Base-by-base conservation (phyloP, 2,888 invertebrate genomes). In the Helicoverpa assulta region DNA sequence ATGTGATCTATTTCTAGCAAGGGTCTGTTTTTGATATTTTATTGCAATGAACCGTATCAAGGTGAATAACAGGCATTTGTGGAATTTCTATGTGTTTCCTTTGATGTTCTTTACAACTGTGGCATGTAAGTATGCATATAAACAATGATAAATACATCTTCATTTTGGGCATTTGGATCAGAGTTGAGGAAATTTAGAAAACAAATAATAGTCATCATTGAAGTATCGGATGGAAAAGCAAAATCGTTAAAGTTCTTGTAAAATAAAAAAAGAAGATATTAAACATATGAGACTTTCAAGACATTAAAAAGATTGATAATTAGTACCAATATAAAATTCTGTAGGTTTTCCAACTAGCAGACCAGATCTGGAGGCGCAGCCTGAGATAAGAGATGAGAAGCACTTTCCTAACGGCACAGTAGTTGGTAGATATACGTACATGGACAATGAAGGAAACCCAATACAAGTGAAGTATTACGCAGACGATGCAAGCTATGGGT, bases 331-430 rank as follows among this genome's bases (percentile, higher is more conserved):
- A 0, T 43, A 37, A 40, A 12, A 50, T 47, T 64, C 16, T 7
- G 51, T 70, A 94, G 93, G 91, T 78, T 86, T 81, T 75, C 91
- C 93, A 5, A 59, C 87, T 37, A 75, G 78, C 16, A 85, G 80
- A 40, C 19, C 66, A 19, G 78, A 78, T 55, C 10, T 74, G 52
- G 78, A 82, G 18, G 57, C 29, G 6, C 84, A 83, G 47, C 47
- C 81, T 2, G 84, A 86, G 6, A 40, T 78, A 16, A 95, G 97
- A 60, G 96, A 97, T 69, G 98, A 98, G 87, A 96, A 96, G 79
- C 95, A 96, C 55, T 96, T 96, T 73, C 90, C 96, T 0, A 97
- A 98, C 89, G 98, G 98, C 16, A 97, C 97, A 8, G 96, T 97
- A 0, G 91, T 96, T 6, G 98, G 98, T 16, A 97, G 97, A 82